Base-by-base conservation (phyloP, 2,797 vertebrate species). In the Parauchenoglanis ngamensis region DNA sequence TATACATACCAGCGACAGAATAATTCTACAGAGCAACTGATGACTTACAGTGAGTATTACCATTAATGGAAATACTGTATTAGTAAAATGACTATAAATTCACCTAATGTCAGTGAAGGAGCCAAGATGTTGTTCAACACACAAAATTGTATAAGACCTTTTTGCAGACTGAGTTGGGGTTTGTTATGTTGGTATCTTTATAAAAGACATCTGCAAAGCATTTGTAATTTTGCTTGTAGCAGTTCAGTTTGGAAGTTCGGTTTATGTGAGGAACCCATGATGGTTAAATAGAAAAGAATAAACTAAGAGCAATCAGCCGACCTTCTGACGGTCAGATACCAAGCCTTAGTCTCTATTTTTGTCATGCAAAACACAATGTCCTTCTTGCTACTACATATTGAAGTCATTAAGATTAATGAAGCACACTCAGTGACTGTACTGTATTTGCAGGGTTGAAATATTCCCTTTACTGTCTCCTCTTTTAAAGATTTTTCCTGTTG, bases 1-100 rank as follows among this genome's bases (percentile, higher is more conserved):
- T 94, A 91, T 96, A 96, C 94, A 96, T 94, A 94, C 94, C 94
- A 96, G 94, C 95, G 94, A 96, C 94, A 83, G 88, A 90, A 94
- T 94, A 94, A 95, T 95, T 94, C 94, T 96, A 96, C 94, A 95
- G 94, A 93, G 93, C 93, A 92, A 94, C 92, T 93, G 94, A 91
- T 90, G 92, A 94, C 92, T 79, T 92, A 94, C 92, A 95, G 93
- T 94, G 90, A 94, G 89, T 86, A 80, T 89, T 90, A 90, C 89
- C 87, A 89, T 91, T 90, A 92, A 89, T 92, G 89, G 89, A 90
- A 88, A 89, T 93, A 93, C 93, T 95, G 94, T 94, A 95, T 96
- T 94, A 95, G 95, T 95, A 86, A 95, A 94, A 92, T 95, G 91
- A 95, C 93, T 93, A 94, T 95, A 95, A 95, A 94, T 93, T 92